Evolutionary conservation across 2,113 vertebrate species (phyloP).

Genomic region (Microcebus lehilahytsara): DNA sequence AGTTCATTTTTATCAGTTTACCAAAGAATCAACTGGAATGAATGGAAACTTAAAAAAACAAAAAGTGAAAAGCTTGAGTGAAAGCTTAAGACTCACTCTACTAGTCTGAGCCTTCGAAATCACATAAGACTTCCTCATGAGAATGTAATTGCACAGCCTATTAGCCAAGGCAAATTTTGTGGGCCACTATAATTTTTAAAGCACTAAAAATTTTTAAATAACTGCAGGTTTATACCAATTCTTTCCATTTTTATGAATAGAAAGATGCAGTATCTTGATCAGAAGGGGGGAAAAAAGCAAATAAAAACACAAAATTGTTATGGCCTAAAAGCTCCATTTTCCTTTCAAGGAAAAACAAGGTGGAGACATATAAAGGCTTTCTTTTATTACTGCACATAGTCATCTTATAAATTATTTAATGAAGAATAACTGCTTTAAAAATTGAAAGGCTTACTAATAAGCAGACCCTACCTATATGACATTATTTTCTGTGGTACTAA

Average conservation of each 20-base stretch:
- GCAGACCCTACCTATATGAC: not conserved
- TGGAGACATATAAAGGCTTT: not conserved
- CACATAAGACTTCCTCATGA: not conserved
- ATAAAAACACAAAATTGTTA: not conserved
- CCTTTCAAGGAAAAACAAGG: not conserved
- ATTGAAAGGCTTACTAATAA: not conserved
- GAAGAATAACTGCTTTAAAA: not conserved
- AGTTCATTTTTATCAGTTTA: slow-evolving; percentile 6
- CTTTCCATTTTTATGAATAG: not conserved
- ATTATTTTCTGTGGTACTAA: not conserved
- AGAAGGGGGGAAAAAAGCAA: not conserved
- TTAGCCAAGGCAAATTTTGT: not conserved
- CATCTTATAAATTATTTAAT: not conserved
- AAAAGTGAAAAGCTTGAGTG: not conserved
- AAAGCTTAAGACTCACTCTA: not conserved
- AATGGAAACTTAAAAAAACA: not conserved
- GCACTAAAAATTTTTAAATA: not conserved
- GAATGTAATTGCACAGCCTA: not conserved
- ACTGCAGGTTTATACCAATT: not conserved
- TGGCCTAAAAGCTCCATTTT: not conserved
- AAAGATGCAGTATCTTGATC: slow-evolving; percentile 4
- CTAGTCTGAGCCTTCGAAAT: not conserved
- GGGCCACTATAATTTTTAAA: not conserved
- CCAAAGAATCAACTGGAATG: not conserved
- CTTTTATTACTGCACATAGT: not conserved